phyloP scores from a whole-genome alignment of 2,113 vertebrate species.

The Aplodontia rufa region DNA sequence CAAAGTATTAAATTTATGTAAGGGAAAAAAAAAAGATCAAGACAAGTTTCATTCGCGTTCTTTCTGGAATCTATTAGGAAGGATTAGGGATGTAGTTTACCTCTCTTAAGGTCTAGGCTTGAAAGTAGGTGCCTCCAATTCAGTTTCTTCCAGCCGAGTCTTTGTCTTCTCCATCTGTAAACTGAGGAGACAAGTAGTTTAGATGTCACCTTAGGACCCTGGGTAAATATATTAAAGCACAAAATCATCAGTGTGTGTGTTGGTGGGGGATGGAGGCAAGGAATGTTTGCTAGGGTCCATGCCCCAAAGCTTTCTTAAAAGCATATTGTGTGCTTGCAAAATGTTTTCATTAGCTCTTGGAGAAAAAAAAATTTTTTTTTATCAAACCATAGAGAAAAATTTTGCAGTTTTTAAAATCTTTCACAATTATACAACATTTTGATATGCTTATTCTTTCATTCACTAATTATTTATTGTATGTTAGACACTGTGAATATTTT shows the following conservation, averaged over 20 bases:
- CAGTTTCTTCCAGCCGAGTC: constrained; percentile 13
- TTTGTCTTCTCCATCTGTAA: constrained; percentile 66
- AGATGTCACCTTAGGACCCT: neutral
- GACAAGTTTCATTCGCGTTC: constrained; percentile 47
- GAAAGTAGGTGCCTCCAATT: constrained; percentile 61
- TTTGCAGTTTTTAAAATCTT: neutral
- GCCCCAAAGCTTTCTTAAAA: neutral
- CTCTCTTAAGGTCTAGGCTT: constrained; percentile 68
- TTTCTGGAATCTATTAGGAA: constrained; percentile 70
- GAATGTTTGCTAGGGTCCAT: neutral
- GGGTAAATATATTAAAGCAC: constrained; percentile 6
- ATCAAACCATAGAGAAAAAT: neutral
- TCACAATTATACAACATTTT: neutral
- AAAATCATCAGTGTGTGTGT: neutral
- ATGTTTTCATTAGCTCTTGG: neutral
- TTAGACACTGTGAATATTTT: neutral
- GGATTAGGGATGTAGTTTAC: constrained; percentile 61
- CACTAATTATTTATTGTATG: neutral
- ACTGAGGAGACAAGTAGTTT: constrained; percentile 36
- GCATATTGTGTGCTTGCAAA: neutral
- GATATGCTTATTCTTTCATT: neutral
- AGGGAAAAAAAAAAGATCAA: constrained; percentile 63
- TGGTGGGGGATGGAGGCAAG: neutral
- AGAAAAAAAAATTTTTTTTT: neutral
- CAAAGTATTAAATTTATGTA: constrained; percentile 65